phyloP scores from a whole-genome alignment of 1,140 invertebrate genomes.

The Zophobas morio region DNA sequence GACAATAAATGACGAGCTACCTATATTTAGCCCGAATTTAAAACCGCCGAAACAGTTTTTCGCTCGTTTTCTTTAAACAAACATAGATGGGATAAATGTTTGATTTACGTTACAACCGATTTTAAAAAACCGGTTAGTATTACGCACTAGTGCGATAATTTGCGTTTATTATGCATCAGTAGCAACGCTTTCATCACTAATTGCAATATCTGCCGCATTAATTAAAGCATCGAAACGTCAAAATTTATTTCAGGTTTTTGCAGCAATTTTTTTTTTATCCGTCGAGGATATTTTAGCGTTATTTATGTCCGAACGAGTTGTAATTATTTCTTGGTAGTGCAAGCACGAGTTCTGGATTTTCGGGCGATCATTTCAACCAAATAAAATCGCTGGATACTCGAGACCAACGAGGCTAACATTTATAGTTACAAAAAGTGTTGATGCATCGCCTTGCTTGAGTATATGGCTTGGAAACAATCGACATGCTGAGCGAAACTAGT shows the following conservation, averaged over 20 bases:
- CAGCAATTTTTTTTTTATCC: conserved; percentile 29
- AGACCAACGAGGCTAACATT: conserved; percentile 42
- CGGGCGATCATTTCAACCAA: conserved; percentile 34
- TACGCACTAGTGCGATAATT: no score
- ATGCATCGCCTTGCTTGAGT: conserved; percentile 45
- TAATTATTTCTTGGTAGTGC: conserved; percentile 28
- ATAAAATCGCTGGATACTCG: conserved; percentile 38
- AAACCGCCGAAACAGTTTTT: no score
- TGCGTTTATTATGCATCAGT: background rate
- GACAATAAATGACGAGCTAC: background rate
- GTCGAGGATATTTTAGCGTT: background rate
- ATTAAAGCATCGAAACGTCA: conserved; percentile 18
- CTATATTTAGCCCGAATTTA: background rate
- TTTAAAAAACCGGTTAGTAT: no score
- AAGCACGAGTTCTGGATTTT: conserved; percentile 7
- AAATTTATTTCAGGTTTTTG: conserved; percentile 13
- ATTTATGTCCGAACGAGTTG: conserved; percentile 4
- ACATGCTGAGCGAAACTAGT: conserved; percentile 45
- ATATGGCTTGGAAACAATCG: conserved; percentile 50
- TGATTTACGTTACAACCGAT: no score
- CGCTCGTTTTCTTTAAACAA: no score
- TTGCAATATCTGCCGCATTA: conserved; percentile 27
- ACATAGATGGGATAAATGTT: no score
- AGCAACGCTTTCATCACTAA: conserved; percentile 24
- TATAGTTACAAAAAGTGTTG: conserved; percentile 45